These are phyloP conservation scores for Drosophila pseudoobscura DNA, from an alignment of 1,140 invertebrate species.

Conservation along the genomic window DNA sequence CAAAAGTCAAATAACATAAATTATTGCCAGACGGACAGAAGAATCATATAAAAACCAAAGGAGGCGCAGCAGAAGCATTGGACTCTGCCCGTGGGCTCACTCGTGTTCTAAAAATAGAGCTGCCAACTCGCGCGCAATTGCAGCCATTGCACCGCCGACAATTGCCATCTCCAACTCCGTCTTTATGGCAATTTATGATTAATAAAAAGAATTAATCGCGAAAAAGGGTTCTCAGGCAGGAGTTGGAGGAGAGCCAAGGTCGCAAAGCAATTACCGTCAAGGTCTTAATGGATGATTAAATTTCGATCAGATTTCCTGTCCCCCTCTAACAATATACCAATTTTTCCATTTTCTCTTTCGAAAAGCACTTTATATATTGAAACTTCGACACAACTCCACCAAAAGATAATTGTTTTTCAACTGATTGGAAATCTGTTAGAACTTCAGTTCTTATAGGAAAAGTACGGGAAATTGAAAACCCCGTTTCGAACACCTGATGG, in stretches of 20 bases:
- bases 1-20: constrained; percentile 79
- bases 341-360: no score
- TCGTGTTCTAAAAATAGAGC: constrained; percentile 61
- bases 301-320: no score
- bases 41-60: constrained; percentile 28
- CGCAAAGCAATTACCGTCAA: neutral
- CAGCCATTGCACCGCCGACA: constrained; percentile 45
- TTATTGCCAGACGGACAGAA: constrained; percentile 58
- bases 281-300: no score
- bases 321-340: no score
- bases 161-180: constrained; percentile 38
- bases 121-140: constrained; percentile 31
- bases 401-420: no score
- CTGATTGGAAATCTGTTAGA: no score
- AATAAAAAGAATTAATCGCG: constrained; percentile 61
- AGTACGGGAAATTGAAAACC: no score
- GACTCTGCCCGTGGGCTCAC: constrained; percentile 22
- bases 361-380: no score
- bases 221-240: constrained; percentile 8
- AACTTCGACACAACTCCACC: no score
- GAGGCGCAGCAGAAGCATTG: constrained; percentile 1
- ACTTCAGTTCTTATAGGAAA: no score
- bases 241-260: constrained; percentile 13
- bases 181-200: constrained; percentile 70
- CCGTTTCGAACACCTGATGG: no score